Base-by-base conservation (phyloP, 2,113 vertebrate species). In the Emydocephalus ijimae region DNA sequence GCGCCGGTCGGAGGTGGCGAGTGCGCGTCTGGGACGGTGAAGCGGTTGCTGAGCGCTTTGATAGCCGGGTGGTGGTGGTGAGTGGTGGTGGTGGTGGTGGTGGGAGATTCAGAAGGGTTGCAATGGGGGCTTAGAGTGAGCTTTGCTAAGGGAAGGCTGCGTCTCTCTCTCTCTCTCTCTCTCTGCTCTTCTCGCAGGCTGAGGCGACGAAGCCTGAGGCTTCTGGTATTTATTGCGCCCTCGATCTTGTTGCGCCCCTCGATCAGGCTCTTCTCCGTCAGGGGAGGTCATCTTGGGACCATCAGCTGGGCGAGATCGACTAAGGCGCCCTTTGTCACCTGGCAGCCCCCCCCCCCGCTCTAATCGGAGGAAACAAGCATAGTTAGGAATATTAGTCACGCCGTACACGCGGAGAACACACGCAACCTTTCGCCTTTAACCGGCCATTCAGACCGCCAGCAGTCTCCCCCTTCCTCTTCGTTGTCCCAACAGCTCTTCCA, bases 351-450 rank as follows among this genome's bases (percentile, higher is more conserved):
- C 8, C 8, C 0, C 12, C 61, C 4, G 48, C 61, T 21, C n/a
- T 93, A 93, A 91, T 91, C 90, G 45, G 10, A 85, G 93, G 90
- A 93, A 24, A 59, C 52, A 54, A 64, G 91, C 43, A 4, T 39
- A 2, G 85, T 26, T 48, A 55, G n/a, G 93, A n/a, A 48, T n/a
- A 54, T 69, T 48, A 43, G 39, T 2, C 52, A 88, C 61, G 21
- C 57, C 20, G 34, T 23, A 3, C 89, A 54, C 81, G 89, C 21
- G 26, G 85, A 21, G n/a, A 5, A 64, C n/a, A 43, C 85, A 34
- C 85, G 91, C 34, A 43, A 15, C 3, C 8, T 56, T 39, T 29
- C 15, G 29, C 52, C 87, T 20, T 4, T 7, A 3, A 6, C 14
- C 7, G 87, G 29, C 87, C 23, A 9, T 50, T 3, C 12, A 29